phyloP scores from a whole-genome alignment of 2,113 vertebrate genomes.

The Lamprologus callipterus region DNA sequence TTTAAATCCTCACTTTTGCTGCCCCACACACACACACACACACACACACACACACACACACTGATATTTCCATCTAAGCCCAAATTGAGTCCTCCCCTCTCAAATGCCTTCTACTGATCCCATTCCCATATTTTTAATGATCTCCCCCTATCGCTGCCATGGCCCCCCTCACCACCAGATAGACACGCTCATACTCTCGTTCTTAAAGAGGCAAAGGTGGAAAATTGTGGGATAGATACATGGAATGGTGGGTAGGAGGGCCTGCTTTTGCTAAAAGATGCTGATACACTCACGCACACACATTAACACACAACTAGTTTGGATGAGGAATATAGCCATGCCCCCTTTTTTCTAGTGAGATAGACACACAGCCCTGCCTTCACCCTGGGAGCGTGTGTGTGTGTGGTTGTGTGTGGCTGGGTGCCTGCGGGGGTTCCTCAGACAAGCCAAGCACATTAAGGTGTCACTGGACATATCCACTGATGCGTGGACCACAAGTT shows the following conservation, averaged over 20 bases:
- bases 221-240: background rate
- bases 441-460: constrained; percentile 68
- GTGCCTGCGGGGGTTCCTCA: constrained; percentile 36
- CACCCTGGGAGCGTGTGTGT: background rate
- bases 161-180: background rate
- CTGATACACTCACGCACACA: background rate
- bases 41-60: background rate
- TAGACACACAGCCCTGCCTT: background rate
- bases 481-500: constrained; percentile 42
- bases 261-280: background rate
- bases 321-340: background rate
- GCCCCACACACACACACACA: background rate
- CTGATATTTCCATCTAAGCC: constrained; percentile 47
- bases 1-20: constrained; percentile 30
- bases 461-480: constrained; percentile 64
- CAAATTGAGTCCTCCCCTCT: constrained; percentile 57
- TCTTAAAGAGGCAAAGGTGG: background rate
- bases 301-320: background rate
- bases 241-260: background rate
- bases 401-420: background rate
- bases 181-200: background rate
- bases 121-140: constrained; percentile 57
- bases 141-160: constrained; percentile 5
- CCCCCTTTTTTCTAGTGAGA: background rate
- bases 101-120: constrained; percentile 50